Percentiles rank a stretch among this genome's conserved stretches.
Conservation (phyloP, 2,888 invertebrate genomes). For the Harmothoe impar region DNA sequence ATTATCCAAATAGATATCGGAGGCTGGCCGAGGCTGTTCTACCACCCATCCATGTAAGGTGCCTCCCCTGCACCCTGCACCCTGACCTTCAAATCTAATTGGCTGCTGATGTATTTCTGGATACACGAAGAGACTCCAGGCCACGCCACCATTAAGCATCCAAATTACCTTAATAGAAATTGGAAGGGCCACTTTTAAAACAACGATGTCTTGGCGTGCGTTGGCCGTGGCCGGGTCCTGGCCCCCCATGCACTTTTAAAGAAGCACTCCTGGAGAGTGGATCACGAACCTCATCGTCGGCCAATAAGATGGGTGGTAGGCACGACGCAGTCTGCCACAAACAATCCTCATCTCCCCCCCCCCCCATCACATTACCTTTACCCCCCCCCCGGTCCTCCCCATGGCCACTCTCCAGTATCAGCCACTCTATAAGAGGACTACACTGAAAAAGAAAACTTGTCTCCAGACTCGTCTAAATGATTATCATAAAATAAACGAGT, state of each 20-base stretch:
- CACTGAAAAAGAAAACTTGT: too few relatives aligned
- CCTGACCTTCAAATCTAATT: slow-evolving; percentile 38
- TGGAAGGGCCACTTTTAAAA: slow-evolving; percentile 59
- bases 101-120: neutral
- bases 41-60: too few relatives aligned
- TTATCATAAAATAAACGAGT: too few relatives aligned
- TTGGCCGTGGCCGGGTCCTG: neutral
- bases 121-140: neutral
- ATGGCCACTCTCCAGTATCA: too few relatives aligned
- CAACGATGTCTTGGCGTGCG: slow-evolving; percentile 52
- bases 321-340: neutral
- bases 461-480: too few relatives aligned
- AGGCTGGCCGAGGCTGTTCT: too few relatives aligned
- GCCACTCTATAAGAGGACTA: too few relatives aligned
- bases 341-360: neutral
- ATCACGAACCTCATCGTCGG: neutral
- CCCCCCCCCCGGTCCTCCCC: too few relatives aligned
- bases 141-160: neutral
- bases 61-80: neutral
- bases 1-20: too few relatives aligned
- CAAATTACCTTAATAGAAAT: slow-evolving; percentile 51
- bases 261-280: neutral
- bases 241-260: slow-evolving; percentile 11
- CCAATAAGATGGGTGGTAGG: too few relatives aligned
- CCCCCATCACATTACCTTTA: too few relatives aligned